Conservation (phyloP, 2,888 invertebrate genomes). For the Muschampia plurimacula region DNA sequence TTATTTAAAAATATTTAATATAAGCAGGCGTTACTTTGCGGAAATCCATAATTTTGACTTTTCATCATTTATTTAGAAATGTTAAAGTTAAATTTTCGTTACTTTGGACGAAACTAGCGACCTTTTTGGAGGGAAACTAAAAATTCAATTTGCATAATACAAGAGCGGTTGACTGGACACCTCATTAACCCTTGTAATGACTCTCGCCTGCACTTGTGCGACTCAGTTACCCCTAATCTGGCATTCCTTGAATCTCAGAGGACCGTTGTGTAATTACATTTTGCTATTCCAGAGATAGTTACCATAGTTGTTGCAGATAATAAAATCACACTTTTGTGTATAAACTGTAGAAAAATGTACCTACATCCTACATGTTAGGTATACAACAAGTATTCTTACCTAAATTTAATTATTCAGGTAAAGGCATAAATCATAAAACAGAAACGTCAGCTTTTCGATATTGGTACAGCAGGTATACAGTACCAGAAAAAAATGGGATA, state of each 20-base stretch:
- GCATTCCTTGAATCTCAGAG: conserved; percentile 74
- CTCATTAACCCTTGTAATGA: conserved; percentile 82
- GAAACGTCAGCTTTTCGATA: too few relatives aligned
- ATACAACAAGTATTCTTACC: too few relatives aligned
- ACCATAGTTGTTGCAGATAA: background rate
- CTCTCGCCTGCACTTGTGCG: conserved; percentile 72
- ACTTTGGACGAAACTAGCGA: conserved; percentile 53
- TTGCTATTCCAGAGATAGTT: background rate
- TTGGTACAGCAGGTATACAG: too few relatives aligned
- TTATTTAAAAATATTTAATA: too few relatives aligned
- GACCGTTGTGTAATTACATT: conserved; percentile 73
- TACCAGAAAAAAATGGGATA: too few relatives aligned
- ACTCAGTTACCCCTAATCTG: conserved; percentile 82
- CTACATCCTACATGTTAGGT: too few relatives aligned
- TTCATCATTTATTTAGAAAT: too few relatives aligned
- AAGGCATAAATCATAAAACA: too few relatives aligned
- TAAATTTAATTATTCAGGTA: too few relatives aligned
- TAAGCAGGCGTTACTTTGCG: too few relatives aligned
- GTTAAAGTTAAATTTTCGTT: background rate
- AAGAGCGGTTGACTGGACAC: conserved; percentile 76
- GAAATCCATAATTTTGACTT: too few relatives aligned
- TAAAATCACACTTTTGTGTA: background rate
- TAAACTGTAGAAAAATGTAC: too few relatives aligned
- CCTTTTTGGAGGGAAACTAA: conserved; percentile 57
- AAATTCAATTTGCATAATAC: conserved; percentile 81